phyloP scores from a whole-genome alignment of 2,797 vertebrate genomes.

The Enteromius trimaculatus region DNA sequence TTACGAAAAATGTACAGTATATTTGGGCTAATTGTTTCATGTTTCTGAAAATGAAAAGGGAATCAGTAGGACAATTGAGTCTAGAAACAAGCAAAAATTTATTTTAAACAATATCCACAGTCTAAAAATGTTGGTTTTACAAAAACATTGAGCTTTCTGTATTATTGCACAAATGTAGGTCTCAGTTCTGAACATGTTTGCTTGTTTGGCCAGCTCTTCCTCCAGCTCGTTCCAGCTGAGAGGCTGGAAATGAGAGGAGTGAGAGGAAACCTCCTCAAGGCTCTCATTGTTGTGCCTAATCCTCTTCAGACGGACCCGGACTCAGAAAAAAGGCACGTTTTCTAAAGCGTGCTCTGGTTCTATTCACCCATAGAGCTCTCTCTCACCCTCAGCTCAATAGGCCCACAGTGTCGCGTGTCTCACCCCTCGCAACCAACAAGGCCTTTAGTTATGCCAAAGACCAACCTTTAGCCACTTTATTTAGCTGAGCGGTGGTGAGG shows the following conservation, averaged over 20 bases:
- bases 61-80: background rate
- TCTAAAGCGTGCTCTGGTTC: slow-evolving; percentile 21
- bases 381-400: slow-evolving; percentile 42
- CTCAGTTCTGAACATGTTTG: slow-evolving; percentile 13
- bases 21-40: background rate
- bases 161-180: background rate
- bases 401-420: slow-evolving; percentile 47
- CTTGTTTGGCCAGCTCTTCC: slow-evolving; percentile 24
- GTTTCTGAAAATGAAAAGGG: background rate
- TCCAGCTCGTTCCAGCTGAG: slow-evolving; percentile 1
- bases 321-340: slow-evolving; percentile 33
- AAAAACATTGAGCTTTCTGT: slow-evolving; percentile 11
- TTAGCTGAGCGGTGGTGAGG: slow-evolving; percentile 18
- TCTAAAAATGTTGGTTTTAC: background rate
- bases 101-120: background rate
- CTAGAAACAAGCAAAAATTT: background rate
- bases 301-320: slow-evolving; percentile 37
- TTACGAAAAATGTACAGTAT: background rate
- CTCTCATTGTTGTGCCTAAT: slow-evolving; percentile 47
- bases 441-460: slow-evolving; percentile 42
- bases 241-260: slow-evolving; percentile 13
- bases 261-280: slow-evolving; percentile 46
- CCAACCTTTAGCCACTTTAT: slow-evolving; percentile 26
- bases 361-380: slow-evolving; percentile 21
- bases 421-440: slow-evolving; percentile 4